Base-by-base conservation (phyloP, 1,140 invertebrate species). In the Cepaea nemoralis region DNA sequence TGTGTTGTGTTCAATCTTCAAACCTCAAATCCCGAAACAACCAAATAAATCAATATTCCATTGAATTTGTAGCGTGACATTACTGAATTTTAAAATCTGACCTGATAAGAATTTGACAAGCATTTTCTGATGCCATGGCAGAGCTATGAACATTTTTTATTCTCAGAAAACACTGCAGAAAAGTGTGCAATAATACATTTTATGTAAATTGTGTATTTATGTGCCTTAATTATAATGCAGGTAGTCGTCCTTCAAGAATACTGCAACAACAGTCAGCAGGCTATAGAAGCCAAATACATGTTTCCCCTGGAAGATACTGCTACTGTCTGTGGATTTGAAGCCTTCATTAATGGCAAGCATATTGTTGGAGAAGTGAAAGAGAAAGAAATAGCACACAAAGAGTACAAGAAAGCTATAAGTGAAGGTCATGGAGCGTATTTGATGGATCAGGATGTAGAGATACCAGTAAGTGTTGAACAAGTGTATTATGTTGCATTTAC, bases 351-450 rank as follows among this genome's bases (percentile, higher is more conserved):
- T 83, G 90, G 87, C 55, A 91, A 91, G 77, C 91, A 91, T 83
- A 88, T 92, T 27, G 83, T 92, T 33, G 92, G 92, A 19, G 89
- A 92, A 71, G 92, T 93, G 63, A 93, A 93, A 83, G 92, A 92
- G 77, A 92, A 92, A 78, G 90, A 92, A 85, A 87, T 85, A 50
- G 92, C 92, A 10, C 89, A 91, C 73, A 84, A 84, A 39, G 91
- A 92, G 76, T 93, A 93, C 86, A 90, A 90, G 82, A 87, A 92
- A 81, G 92, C 92, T 19, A 87, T 93, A 59, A 84, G 90, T 83
- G 86, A 91, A 63, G 91, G 92, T 37, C 91, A 93, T 85, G 92
- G 92, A 16, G 93, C 92, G 5, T 93, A 93, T 83, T 85, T 93
- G 16, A 92, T 92, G 82, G 90, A 91, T 59, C 89, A 90, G 77